Base-by-base conservation (phyloP, 2,888 invertebrate species). In the Strigamia crassipes region DNA sequence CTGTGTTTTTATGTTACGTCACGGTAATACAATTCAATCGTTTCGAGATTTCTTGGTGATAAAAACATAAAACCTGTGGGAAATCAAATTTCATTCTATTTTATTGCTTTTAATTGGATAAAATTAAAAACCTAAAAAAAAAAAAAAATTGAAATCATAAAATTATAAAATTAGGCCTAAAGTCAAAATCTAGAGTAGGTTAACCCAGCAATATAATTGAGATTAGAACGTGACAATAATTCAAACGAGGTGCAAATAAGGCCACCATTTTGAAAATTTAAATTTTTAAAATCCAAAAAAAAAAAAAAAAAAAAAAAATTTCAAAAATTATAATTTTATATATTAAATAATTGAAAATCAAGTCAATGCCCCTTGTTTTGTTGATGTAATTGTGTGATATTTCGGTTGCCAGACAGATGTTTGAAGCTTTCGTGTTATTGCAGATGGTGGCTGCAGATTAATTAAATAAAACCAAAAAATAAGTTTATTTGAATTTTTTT, bases 171-270 rank as follows among this genome's bases (percentile, higher is more conserved):
- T 73, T 27, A 73, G 31, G 15, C 73, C 73, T 73, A 31, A 73
- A 31, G 73, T 73, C 73, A 73, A 27, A 73, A 73, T 73, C 31
- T 73, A n/a, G 73, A 73, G 73, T 73, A 73, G 73, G 73, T 73
- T 73, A 56, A 18, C 6, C 18, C n/a, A 18, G 73, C 31, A 73
- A 73, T 73, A 12, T 73, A 73, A 73, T 73, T 73, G 73, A 73
- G 73, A 73, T 73, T 73, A 73, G 31, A 73, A 73, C 73, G 73
- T 73, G 73, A 38, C 56, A 38, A 23, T 13, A 12, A 15, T 82
- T 46, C 38, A 13, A 38, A 79, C 73, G 21, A 42, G n/a, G 81
- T 80, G n/a, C 84, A 85, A 84, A 85, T 41, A 85, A 85, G 84
- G 81, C 82, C 83, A 77, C 80, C 78, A 56, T 41, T 51, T 34